Evolutionary conservation across 1,140 invertebrate genomes (phyloP).

Genomic region (Atta colombica): DNA sequence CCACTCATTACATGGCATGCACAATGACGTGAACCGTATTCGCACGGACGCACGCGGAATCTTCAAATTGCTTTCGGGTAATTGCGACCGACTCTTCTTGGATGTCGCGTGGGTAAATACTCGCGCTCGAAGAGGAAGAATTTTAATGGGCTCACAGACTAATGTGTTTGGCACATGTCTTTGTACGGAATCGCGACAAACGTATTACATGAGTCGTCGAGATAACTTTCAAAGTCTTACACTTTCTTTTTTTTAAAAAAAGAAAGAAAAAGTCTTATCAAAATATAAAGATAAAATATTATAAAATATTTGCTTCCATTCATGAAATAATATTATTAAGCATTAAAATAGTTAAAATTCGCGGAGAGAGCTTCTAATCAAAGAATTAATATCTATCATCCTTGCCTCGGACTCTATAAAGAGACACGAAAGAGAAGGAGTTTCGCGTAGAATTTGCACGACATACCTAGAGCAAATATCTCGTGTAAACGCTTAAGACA

Average conservation of each 20-base stretch:
- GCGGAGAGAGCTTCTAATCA: neutral
- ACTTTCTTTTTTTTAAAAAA: neutral
- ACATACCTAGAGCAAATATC: constrained; percentile 43
- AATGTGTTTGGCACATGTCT: constrained; percentile 11
- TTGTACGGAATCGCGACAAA: neutral
- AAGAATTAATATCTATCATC: constrained; percentile 24
- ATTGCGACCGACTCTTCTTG: constrained; percentile 34
- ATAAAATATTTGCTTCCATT: neutral
- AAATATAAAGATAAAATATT: neutral
- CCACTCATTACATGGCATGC: constrained; percentile 70
- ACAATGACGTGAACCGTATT: constrained; percentile 60
- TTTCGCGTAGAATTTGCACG: constrained; percentile 25
- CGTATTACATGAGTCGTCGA: neutral
- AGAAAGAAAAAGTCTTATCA: neutral
- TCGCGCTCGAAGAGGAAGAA: constrained; percentile 25
- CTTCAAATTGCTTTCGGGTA: constrained; percentile 60
- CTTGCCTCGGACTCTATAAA: neutral
- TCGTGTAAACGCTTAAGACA: constrained; percentile 45
- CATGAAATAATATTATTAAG: neutral
- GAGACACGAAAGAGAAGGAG: neutral
- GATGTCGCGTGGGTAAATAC: constrained; percentile 54
- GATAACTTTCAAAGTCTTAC: neutral
- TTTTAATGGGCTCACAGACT: constrained; percentile 24
- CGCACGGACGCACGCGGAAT: constrained; percentile 64
- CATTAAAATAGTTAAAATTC: neutral